These are phyloP conservation scores for Neostethus bicornis DNA, from an alignment of 2,797 vertebrate species.

Conservation along the genomic window DNA sequence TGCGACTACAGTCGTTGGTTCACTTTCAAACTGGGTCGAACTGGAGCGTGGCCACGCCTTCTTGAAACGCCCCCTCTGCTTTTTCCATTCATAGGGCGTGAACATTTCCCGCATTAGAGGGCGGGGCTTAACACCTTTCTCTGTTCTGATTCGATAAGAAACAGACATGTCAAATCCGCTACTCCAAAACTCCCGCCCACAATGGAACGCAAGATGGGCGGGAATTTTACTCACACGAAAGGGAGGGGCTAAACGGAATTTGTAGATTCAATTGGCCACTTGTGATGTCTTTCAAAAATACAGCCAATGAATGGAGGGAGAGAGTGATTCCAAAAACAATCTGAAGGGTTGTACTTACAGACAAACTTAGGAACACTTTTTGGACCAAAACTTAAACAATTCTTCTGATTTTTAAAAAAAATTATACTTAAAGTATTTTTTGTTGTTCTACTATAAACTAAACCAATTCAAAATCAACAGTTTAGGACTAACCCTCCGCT, in stretches of 20 bases:
- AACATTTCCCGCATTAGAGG: not conserved
- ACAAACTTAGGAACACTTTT: too few relatives aligned
- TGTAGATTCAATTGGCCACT: slow-evolving; percentile 7
- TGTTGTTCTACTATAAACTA: too few relatives aligned
- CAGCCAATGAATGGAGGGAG: slow-evolving; percentile 1
- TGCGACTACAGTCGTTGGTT: slow-evolving; percentile 55
- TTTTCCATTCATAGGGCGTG: slow-evolving; percentile 40
- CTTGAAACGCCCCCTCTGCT: slow-evolving; percentile 51
- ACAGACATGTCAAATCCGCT: slow-evolving; percentile 3
- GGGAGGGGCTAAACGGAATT: not conserved
- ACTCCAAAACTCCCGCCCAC: slow-evolving; percentile 23
- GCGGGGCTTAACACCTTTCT: not conserved
- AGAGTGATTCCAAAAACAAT: too few relatives aligned
- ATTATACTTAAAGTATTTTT: too few relatives aligned
- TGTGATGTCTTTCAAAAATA: not conserved
- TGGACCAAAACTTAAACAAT: too few relatives aligned
- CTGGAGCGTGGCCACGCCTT: slow-evolving; percentile 44
- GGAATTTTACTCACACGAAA: not conserved
- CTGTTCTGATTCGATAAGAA: slow-evolving; percentile 14
- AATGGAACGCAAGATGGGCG: too few relatives aligned
- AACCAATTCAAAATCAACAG: too few relatives aligned
- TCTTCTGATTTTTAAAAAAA: too few relatives aligned
- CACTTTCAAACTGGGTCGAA: slow-evolving; percentile 75
- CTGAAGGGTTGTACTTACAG: too few relatives aligned
- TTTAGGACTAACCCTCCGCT: too few relatives aligned